Percentiles rank a stretch among this genome's conserved stretches.
These are phyloP conservation scores for Helogale parvula DNA, from an alignment of 2,113 vertebrate species.

Conservation along the genomic window DNA sequence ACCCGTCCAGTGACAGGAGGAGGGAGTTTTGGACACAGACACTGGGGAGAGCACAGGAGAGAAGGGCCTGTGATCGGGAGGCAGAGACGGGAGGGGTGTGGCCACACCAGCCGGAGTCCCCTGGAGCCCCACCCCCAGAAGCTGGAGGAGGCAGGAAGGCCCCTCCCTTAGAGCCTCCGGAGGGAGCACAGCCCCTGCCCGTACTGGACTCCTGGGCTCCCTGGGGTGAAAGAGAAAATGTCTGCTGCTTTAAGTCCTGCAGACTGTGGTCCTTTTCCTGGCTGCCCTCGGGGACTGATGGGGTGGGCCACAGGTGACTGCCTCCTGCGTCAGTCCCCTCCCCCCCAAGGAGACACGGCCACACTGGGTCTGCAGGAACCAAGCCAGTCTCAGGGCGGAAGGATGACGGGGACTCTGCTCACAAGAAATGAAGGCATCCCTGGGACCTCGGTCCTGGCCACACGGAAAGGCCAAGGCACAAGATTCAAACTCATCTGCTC, in stretches of 20 bases:
- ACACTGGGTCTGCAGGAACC: neutral
- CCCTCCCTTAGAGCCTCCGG: too few species aligned
- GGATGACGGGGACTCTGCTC: neutral
- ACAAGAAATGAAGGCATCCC: neutral
- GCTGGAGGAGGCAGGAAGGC: neutral
- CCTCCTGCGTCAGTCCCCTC: neutral
- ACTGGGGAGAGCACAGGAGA: neutral
- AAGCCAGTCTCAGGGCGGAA: neutral
- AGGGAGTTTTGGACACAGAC: too few species aligned
- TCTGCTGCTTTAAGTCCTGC: neutral
- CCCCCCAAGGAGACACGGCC: neutral
- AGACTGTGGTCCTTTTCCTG: too few species aligned
- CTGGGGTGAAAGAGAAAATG: neutral
- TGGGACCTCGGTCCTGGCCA: neutral
- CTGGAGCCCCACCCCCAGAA: too few species aligned
- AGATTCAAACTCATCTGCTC: neutral
- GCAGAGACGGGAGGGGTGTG: accelerated
- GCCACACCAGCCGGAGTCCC: neutral
- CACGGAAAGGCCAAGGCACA: too few species aligned
- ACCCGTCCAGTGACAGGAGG: accelerated
- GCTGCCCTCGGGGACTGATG: neutral
- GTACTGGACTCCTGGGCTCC: neutral
- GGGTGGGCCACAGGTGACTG: accelerated
- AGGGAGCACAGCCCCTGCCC: neutral
- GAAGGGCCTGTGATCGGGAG: neutral